Conservation (phyloP, 2,113 vertebrate genomes). For the Maccullochella peelii region DNA sequence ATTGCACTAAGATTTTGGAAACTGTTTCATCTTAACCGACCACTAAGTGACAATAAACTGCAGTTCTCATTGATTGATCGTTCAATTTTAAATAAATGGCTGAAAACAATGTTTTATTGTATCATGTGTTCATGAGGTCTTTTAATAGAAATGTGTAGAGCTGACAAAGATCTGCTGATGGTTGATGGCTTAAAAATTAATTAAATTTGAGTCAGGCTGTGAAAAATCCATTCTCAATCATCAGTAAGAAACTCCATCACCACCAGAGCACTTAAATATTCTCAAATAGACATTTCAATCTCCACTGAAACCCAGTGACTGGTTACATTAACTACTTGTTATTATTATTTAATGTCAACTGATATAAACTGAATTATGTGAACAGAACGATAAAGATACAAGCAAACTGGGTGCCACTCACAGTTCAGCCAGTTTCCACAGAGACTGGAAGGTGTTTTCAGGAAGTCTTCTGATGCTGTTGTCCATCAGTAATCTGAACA, state of each 20-base stretch:
- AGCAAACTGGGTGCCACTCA: conserved; percentile 61
- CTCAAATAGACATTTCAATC: not conserved
- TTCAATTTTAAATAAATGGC: not conserved
- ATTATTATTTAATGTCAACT: not conserved
- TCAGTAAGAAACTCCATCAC: not conserved
- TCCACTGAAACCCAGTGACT: not conserved
- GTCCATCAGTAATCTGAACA: conserved; percentile 82
- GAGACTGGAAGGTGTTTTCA: conserved; percentile 86
- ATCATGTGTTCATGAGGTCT: not conserved
- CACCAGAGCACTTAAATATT: not conserved
- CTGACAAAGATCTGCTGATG: not conserved
- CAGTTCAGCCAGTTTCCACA: conserved; percentile 85
- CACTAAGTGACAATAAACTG: not conserved
- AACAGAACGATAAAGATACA: not conserved
- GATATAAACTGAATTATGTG: not conserved
- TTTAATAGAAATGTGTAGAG: not conserved
- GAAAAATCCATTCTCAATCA: not conserved
- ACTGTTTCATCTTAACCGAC: not conserved
- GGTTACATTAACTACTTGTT: not conserved
- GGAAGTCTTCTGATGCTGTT: conserved; percentile 86
- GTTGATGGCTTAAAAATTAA: not conserved
- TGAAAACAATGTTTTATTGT: not conserved
- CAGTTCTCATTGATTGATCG: not conserved
- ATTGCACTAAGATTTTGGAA: not conserved
- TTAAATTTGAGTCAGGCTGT: not conserved